Conservation (phyloP, 2,113 vertebrate species). For the Taurulus bubalis region DNA sequence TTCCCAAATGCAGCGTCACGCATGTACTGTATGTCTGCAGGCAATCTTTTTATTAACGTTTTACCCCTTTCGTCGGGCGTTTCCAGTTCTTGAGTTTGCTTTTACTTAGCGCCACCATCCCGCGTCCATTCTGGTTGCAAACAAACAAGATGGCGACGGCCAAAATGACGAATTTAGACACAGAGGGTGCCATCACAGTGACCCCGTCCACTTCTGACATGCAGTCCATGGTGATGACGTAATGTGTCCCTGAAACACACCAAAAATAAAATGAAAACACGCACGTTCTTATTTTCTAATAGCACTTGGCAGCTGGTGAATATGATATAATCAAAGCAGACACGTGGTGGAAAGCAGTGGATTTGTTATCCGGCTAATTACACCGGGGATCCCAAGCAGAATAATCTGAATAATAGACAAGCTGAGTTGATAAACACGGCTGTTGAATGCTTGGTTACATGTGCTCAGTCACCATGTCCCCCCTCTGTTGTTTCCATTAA, state of each 20-base stretch:
- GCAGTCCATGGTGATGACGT: neutral
- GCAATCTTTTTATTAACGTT: too few relatives aligned
- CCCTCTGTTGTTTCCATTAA: slow-evolving; percentile 31
- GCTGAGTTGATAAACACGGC: slow-evolving; percentile 59
- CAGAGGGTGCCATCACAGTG: neutral
- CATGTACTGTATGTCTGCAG: too few relatives aligned
- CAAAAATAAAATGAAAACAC: slow-evolving; percentile 10
- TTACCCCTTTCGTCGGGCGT: neutral
- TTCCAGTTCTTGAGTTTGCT: neutral
- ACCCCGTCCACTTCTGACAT: neutral
- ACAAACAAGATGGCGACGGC: neutral
- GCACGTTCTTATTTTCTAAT: slow-evolving; percentile 42
- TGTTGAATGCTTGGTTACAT: slow-evolving; percentile 47
- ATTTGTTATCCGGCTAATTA: slow-evolving; percentile 76
- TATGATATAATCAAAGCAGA: slow-evolving; percentile 42
- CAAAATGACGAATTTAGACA: neutral
- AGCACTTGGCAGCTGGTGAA: slow-evolving; percentile 50
- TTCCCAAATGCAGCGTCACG: neutral
- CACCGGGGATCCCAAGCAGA: slow-evolving; percentile 68
- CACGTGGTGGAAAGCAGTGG: slow-evolving; percentile 49
- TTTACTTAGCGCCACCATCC: neutral
- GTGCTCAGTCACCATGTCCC: slow-evolving; percentile 29
- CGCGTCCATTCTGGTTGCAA: neutral
- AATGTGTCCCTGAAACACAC: neutral
- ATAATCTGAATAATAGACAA: slow-evolving; percentile 69